phyloP scores from a whole-genome alignment of 2,113 vertebrate genomes.

The Crotalus tigris region DNA sequence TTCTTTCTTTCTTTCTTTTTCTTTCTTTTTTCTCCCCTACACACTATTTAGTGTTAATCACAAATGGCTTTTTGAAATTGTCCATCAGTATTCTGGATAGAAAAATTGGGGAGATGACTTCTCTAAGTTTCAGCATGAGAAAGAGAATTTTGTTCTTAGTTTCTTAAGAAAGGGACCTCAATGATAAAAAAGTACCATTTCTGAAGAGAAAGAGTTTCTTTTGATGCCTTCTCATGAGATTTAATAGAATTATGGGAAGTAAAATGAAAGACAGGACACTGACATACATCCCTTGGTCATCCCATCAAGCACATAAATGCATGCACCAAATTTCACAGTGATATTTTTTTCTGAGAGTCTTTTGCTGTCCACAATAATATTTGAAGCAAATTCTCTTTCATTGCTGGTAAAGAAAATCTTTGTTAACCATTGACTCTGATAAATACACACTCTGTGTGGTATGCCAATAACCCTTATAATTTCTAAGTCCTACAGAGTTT shows the following conservation, averaged over 20 bases:
- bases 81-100: background rate
- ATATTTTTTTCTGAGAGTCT: background rate
- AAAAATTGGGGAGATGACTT: background rate
- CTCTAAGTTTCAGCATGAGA: background rate
- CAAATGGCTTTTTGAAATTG: background rate
- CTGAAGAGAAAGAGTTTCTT: background rate
- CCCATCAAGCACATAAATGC: background rate
- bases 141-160: background rate
- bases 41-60: background rate
- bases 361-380: background rate
- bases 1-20: too few relatives aligned
- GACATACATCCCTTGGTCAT: background rate
- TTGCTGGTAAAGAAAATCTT: background rate
- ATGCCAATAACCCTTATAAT: background rate
- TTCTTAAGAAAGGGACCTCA: background rate
- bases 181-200: background rate
- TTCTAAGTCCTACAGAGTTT: background rate
- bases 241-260: background rate
- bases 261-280: background rate
- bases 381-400: background rate
- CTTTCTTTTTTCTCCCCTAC: too few relatives aligned
- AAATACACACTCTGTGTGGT: background rate
- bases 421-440: background rate
- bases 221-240: background rate
- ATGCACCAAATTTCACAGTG: background rate